These are phyloP conservation scores for Lepus timidus DNA, from an alignment of 2,113 vertebrate genomes.

Conservation along the genomic window DNA sequence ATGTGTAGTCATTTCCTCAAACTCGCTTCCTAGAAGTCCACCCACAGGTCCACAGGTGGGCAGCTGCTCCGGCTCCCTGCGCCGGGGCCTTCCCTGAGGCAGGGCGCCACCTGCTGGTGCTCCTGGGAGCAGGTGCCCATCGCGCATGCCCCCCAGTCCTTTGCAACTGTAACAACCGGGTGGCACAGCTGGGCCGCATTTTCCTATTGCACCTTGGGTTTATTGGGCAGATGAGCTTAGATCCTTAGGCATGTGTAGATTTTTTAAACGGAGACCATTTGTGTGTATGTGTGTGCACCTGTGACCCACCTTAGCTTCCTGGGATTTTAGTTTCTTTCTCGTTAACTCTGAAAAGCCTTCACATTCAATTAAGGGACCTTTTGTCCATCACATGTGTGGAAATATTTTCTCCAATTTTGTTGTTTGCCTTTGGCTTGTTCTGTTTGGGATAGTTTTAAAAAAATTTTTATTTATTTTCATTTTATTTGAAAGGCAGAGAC, in stretches of 20 bases:
- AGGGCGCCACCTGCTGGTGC: fast-evolving
- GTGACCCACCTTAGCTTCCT: too few species aligned
- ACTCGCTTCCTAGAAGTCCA: neutral
- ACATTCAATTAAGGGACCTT: neutral
- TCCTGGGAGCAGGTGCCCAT: neutral
- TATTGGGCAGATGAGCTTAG: neutral
- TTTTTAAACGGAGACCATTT: neutral
- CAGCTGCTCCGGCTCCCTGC: neutral
- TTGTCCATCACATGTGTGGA: neutral
- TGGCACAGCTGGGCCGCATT: neutral
- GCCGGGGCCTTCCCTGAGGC: neutral
- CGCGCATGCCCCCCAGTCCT: neutral
- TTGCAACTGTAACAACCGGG: neutral
- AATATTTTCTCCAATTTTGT: neutral
- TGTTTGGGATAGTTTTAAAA: neutral
- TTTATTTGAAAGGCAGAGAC: too few species aligned
- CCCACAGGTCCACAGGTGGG: neutral
- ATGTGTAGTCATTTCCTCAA: neutral
- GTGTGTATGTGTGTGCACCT: too few species aligned
- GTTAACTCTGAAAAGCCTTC: neutral
- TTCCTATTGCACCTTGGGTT: neutral
- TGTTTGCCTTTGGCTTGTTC: neutral
- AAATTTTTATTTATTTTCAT: too few species aligned
- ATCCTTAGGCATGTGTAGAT: neutral
- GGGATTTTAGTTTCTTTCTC: neutral